Percentiles rank a stretch among this genome's conserved stretches.
Evolutionary conservation across 2,797 vertebrate species (phyloP).

Genomic region (Sarcophilus harrisii): DNA sequence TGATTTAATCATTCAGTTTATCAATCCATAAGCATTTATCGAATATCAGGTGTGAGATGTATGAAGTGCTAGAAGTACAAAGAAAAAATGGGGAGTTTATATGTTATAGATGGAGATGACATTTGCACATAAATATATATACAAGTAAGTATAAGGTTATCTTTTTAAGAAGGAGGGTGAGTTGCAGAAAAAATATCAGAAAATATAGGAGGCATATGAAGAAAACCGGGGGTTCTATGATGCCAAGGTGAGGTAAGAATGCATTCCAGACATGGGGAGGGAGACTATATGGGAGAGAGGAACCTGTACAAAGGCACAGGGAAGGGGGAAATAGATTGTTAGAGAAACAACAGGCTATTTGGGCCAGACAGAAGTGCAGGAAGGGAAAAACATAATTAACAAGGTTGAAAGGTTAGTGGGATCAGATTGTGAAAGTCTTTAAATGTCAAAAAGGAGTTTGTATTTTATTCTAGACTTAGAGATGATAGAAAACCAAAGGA

Average conservation of each 20-base stretch:
- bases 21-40: not conserved
- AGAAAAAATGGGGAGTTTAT: not conserved
- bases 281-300: not conserved
- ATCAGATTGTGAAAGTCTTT: not conserved
- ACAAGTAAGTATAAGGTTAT: not conserved
- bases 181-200: slow-evolving; percentile 7
- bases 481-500: not conserved
- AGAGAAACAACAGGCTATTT: not conserved
- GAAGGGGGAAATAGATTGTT: not conserved
- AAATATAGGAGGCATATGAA: not conserved
- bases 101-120: not conserved
- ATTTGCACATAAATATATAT: not conserved
- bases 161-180: not conserved
- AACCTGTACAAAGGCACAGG: not conserved
- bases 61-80: not conserved
- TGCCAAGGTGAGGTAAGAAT: not conserved
- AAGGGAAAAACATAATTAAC: not conserved
- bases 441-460: not conserved
- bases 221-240: not conserved
- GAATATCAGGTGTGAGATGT: not conserved
- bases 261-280: not conserved
- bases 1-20: not conserved
- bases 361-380: not conserved
- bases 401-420: not conserved
- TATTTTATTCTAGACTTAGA: not conserved